Evolutionary conservation across 2,888 invertebrate species (phyloP), one percentile per base, ranked within the genome.

Genomic region (Volucella inanis): DNA sequence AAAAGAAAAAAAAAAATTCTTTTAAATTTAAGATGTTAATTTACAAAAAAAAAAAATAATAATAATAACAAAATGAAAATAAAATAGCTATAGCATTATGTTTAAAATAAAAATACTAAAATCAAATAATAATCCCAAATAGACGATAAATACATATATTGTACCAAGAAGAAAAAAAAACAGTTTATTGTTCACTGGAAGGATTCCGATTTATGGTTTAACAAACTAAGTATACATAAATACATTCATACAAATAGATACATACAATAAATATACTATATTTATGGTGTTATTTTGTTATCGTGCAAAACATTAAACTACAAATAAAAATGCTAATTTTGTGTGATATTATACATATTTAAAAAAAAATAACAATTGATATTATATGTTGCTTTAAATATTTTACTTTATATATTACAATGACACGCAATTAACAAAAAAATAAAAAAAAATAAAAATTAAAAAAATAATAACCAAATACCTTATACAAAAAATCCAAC

Each of bases 281-380:
- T 47, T 64, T 18, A 59, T 52, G 39, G 47, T 49, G 61, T 77
- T 77, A 77, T 68, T 77, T 77, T 61, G 54, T 77, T 61, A 68
- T 54, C 59, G 45, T 68, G 18, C 15, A 62, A 68, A 70, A 77
- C 18, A 77, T 77, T 72, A 45, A 79, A 50, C 12, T 74, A 47
- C 65, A 80, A 47, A 49, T 52, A 38, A 62, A 59, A 68, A 71
- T 52, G 74, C 70, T 84, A 75, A 84, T 80, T 84, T 84, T 80
- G 84, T 84, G 84, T 84, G 84, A 84, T 84, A 84, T 79, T 84
- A 83, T 79, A 83, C 74, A 78, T 79, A 78, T 61, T 31, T 1
- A 31, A 31, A 31, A 47, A 39, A 74, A 61, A 64, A 83, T 61
- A 72, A 65, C 64, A 67, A 70, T 54, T 61, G 55, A 70, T 75